Evolutionary conservation across 2,888 invertebrate species (phyloP).

Genomic region (Papilio gigon): DNA sequence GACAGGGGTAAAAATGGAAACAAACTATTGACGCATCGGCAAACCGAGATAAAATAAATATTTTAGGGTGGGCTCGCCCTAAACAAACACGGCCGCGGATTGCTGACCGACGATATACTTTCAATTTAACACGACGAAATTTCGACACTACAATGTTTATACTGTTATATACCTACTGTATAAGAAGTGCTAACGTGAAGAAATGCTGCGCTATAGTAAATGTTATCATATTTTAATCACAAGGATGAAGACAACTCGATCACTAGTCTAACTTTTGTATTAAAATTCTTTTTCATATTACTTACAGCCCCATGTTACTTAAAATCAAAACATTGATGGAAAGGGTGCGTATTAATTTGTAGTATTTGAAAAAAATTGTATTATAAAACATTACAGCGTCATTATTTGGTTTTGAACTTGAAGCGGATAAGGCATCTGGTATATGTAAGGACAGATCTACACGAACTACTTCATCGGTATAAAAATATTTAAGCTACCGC

Average conservation of each 20-base stretch:
- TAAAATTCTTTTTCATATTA: not conserved
- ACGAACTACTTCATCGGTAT: not conserved
- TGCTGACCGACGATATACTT: conserved; percentile 82
- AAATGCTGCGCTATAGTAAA: conserved; percentile 45
- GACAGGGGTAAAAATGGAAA: conserved; percentile 74
- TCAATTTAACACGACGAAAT: conserved; percentile 81
- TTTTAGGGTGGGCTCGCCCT: conserved; percentile 82
- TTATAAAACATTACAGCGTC: conserved; percentile 38
- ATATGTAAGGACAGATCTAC: conserved; percentile 15
- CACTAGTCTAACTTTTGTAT: too few species aligned
- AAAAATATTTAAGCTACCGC: not conserved
- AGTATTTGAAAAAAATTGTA: not conserved
- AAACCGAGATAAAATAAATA: conserved; percentile 82
- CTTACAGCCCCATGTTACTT: too few species aligned
- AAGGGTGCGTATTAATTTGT: not conserved
- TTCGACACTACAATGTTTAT: conserved; percentile 64
- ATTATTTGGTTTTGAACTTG: conserved; percentile 40
- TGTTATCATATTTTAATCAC: conserved; percentile 49
- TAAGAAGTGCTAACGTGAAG: conserved; percentile 48
- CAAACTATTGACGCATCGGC: conserved; percentile 81
- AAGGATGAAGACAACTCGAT: conserved; percentile 51
- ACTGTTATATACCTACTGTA: conserved; percentile 61
- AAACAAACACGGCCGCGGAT: conserved; percentile 80
- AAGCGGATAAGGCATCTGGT: conserved; percentile 46
- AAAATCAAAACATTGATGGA: not conserved